A percentile compares a stretch with the other conserved stretches of the same genome.
phyloP scores from a whole-genome alignment of 1,140 invertebrate genomes.

The Drosophila pectinifera region DNA sequence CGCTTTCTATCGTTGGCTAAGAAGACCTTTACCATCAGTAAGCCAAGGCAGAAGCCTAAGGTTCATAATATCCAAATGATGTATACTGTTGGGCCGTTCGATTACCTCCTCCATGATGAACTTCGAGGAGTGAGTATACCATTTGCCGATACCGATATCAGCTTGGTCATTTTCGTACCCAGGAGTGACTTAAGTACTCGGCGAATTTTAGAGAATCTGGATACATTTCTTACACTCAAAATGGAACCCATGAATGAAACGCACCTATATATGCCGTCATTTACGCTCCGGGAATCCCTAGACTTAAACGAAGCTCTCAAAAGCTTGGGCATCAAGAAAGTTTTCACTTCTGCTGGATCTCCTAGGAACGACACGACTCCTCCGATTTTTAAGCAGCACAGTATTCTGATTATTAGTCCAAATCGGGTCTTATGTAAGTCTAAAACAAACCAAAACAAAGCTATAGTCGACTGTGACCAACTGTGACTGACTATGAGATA shows the following conservation, averaged over 20 bases:
- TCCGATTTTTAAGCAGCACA: constrained; percentile 6
- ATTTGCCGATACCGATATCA: constrained; percentile 1
- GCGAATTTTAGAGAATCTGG: constrained; percentile 1
- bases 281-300: neutral
- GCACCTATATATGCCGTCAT: constrained; percentile 25
- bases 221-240: neutral
- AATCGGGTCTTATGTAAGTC: constrained; percentile 19
- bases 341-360: neutral
- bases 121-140: constrained; percentile 20
- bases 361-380: neutral
- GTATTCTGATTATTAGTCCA: neutral
- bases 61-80: constrained; percentile 5
- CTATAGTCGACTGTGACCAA: too few relatives aligned
- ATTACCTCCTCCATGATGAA: neutral
- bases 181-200: neutral
- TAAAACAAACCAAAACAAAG: neutral
- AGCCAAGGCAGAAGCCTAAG: neutral
- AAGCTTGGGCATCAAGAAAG: neutral
- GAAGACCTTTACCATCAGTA: neutral
- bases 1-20: neutral
- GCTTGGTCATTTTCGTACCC: constrained; percentile 17
- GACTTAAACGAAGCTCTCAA: neutral
- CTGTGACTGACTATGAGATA: too few relatives aligned
- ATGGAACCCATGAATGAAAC: neutral
- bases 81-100: neutral